Evolutionary conservation across 2,797 vertebrate species (phyloP), one percentile per base, ranked within the genome.

Genomic region (Etheostoma nigrum): DNA sequence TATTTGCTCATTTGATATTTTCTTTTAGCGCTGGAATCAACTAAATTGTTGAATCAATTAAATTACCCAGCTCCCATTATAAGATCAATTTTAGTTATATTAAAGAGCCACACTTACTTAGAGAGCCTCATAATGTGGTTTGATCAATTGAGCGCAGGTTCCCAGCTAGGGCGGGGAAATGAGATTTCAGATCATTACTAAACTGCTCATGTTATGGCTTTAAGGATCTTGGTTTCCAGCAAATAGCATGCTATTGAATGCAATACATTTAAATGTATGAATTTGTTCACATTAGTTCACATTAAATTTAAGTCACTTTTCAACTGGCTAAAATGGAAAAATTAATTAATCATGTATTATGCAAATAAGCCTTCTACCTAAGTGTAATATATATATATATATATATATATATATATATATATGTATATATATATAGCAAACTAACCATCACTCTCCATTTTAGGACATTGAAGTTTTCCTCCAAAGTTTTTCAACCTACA

Each of bases 51-150:
- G 1, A 36, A 77, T 71, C 0, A 19, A 40, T 21, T 64, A 15
- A 65, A 60, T 65, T 52, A 57, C 40, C 21, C n/a, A 25, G 18
- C 25, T 67, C 42, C 44, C 55, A 65, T 54, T 27, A 58, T 51
- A 14, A 33, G 42, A 70, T 57, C 14, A 25, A 55, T 76, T 13
- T 55, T 3, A 52, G 4, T 61, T 21, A 33, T 36, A 63, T 71
- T 55, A 45, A 36, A 57, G 42, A 25, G 21, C 14, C 45, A 6
- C 25, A 18, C 42, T 69, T 65, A 36, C 30, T 59, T 53, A 27
- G 2, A 62, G 6, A n/a, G 15, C 19, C 44, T 52, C 48, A 40
- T 44, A 53, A 47, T 66, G 49, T n/a, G 21, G 18, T 70, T 62
- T 59, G 23, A 58, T 70, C 57, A 52, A 62, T 66, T 11, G 55